Evolutionary conservation across 2,797 vertebrate species (phyloP).

Genomic region (Lacerta bilineata): DNA sequence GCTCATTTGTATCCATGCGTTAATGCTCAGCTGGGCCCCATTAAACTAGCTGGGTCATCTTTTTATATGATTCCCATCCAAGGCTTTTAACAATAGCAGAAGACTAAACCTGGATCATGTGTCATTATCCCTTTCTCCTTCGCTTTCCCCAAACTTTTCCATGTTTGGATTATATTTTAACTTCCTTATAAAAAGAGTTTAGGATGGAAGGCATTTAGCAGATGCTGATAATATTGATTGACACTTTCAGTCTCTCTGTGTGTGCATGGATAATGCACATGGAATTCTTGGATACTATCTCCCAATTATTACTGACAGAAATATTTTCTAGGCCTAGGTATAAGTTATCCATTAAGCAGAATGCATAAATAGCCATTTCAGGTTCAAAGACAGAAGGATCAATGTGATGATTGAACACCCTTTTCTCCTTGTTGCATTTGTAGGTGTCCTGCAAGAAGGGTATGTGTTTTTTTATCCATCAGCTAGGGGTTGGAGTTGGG

Average conservation of each 20-base stretch:
- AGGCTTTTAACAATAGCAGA: neutral
- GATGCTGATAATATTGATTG: neutral
- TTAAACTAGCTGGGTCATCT: neutral
- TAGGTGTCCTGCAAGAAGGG: neutral
- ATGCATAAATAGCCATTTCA: neutral
- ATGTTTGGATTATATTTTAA: neutral
- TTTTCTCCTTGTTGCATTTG: neutral
- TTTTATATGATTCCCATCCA: neutral
- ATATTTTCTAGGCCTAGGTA: neutral
- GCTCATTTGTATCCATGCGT: too few species aligned
- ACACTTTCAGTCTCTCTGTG: neutral
- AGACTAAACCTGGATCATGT: too few species aligned
- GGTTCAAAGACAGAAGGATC: neutral
- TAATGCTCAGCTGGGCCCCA: neutral
- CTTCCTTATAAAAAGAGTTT: neutral
- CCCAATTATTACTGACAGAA: too few species aligned
- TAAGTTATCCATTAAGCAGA: neutral
- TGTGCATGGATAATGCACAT: neutral
- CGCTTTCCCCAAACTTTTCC: neutral
- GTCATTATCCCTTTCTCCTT: too few species aligned
- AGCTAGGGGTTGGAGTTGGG: too few species aligned
- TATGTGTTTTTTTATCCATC: neutral
- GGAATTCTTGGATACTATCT: neutral
- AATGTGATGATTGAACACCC: neutral
- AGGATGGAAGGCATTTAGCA: neutral